Conservation (phyloP, 2,113 vertebrate genomes). For the human (Homo sapiens) region DNA sequence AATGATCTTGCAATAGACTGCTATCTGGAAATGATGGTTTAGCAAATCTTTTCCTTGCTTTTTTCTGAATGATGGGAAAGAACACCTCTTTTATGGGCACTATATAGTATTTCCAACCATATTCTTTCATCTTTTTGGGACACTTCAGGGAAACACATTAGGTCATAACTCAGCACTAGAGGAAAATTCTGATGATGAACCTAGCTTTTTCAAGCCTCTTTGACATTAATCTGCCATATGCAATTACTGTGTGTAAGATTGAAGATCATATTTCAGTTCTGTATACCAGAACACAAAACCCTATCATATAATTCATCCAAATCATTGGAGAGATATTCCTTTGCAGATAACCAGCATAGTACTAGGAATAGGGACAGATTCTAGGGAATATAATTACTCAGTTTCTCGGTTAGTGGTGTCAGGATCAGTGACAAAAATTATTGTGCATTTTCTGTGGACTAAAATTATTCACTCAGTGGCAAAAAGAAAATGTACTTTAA, state of each 20-base stretch:
- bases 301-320: not conserved
- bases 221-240: slow-evolving; percentile 69
- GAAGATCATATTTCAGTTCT: slow-evolving; percentile 53
- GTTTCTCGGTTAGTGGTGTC: slow-evolving; percentile 4
- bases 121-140: slow-evolving; percentile 60
- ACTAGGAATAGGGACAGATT: not conserved
- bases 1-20: not conserved
- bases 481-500: slow-evolving; percentile 36
- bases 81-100: slow-evolving; percentile 53
- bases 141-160: slow-evolving; percentile 63
- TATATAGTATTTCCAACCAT: slow-evolving; percentile 57
- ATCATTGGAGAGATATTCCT: not conserved
- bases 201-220: slow-evolving; percentile 51
- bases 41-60: slow-evolving; percentile 51
- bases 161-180: slow-evolving; percentile 52
- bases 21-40: slow-evolving; percentile 41
- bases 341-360: not conserved
- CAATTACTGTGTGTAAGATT: slow-evolving; percentile 43
- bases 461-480: not conserved
- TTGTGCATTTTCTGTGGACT: not conserved
- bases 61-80: slow-evolving; percentile 53
- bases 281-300: slow-evolving; percentile 49
- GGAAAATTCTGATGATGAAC: slow-evolving; percentile 59
- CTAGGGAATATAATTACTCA: not conserved
- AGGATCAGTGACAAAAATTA: slow-evolving; percentile 16